Evolutionary conservation across 1,140 invertebrate genomes (phyloP), one percentile per base, ranked within the genome.

Genomic region (Himalopsyche phryganea): DNA sequence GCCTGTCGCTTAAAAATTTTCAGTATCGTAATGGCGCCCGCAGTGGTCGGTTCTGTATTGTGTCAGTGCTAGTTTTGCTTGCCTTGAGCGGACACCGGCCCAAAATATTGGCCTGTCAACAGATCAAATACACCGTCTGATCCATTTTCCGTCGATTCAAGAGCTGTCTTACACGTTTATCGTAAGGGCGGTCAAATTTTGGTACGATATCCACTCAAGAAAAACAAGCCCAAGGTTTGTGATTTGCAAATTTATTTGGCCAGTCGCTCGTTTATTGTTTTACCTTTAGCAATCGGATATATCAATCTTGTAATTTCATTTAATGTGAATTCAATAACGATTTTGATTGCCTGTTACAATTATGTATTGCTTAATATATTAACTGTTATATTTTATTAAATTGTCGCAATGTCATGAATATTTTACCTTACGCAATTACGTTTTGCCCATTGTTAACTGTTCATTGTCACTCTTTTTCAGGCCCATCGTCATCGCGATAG

Each of bases 31-130:
- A 77, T 77, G 75, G 75, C 75, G 74, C 72, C 75, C 66, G 69
- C 71, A 58, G 64, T 67, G 67, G 68, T 68, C 60, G 68, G 74
- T 74, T 65, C 72, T 75, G 72, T 73, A 4, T 14, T 41, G 19
- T 42, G 49, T 47, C 49, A 53, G 73, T 76, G 70, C 70, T 49
- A 50, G 70, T 72, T 75, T 75, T 71, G 67, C 69, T 70, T 71
- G 67, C 69, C 69, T 75, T 72, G 74, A 77, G 74, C 75, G 75
- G 75, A 77, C 75, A 78, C 75, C 75, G 75, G 75, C 73, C 75
- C 74, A 76, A 76, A 76, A 76, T 76, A 75, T 77, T 76, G 74
- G 74, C 74, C 73, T 74, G 75, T 76, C 74, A 72, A 71, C 70
- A 68, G 67, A 69, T 73, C 69, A 36, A 69, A 71, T 67, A 70